Evolutionary conservation across 2,113 vertebrate species (phyloP), one percentile per base, ranked within the genome.

Genomic region (Synodontis membranacea): DNA sequence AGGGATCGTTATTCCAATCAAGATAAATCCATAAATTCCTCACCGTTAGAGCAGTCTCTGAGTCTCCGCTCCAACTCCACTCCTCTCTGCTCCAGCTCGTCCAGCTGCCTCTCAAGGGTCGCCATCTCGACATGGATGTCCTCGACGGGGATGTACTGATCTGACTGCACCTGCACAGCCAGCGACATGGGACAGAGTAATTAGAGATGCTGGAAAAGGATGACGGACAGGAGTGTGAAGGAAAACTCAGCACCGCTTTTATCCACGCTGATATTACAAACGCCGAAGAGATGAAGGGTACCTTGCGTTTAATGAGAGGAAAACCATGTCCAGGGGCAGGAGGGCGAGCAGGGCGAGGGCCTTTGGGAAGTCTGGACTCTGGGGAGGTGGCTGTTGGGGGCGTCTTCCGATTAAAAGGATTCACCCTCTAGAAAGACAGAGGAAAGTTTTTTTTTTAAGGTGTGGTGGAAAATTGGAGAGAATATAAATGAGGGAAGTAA

Each of bases 301-400:
- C 98, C 97, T 98, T 99, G 92, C 98, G 97, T 91, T 99, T 99
- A 92, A 99, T 99, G 64, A 99, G 96, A 0, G 98, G 98, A 88
- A 99, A 99, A 88, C 98, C 98, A 0, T 99, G 97, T 70, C 98
- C 98, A 0, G 98, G 98, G 9, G 98, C 97, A 1, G 98, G 97
- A 34, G 98, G 98, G 72, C 97, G 95, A 17, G 93, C 95, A 0
- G 98, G 98, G 78, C 96, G 98, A 46, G 97, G 91, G 39, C 97
- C 97, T 85, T 93, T 97, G 25, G 95, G 92, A 62, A 95, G 93
- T 91, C 94, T 98, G 89, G 92, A 93, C 0, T 94, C 92, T 8
- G 96, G 96, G 82, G 93, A 93, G 0, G 95, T 89, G 0, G 93
- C 87, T 0, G 96, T 93, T 4, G 97, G 95, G 0, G 96, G 96